Evolutionary conservation across 2,113 vertebrate species (phyloP).

Genomic region (Numida meleagris): DNA sequence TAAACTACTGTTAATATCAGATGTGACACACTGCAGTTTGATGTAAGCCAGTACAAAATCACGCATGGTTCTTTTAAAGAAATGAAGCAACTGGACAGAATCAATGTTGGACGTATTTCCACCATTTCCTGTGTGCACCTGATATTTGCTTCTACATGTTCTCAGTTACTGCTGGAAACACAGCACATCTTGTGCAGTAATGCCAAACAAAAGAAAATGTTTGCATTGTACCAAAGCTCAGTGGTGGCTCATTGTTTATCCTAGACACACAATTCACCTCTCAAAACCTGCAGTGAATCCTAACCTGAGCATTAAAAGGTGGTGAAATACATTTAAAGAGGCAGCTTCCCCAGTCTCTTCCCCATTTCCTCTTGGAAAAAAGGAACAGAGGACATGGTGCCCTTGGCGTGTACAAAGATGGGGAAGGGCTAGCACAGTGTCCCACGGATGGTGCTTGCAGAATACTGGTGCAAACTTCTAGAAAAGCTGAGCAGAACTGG

Average conservation of each 20-base stretch:
- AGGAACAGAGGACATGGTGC: background rate
- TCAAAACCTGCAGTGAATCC: background rate
- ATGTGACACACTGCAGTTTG: constrained; percentile 60
- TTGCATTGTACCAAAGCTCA: background rate
- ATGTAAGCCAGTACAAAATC: constrained; percentile 63
- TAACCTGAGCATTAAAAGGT: background rate
- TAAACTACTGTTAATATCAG: constrained; percentile 67
- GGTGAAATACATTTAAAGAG: background rate
- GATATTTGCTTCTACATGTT: background rate
- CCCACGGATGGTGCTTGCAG: background rate
- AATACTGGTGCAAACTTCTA: background rate
- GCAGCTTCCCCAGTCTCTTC: background rate
- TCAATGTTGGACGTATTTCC: constrained; percentile 24
- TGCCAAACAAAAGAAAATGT: background rate
- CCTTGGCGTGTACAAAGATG: background rate
- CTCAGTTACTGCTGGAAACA: constrained; percentile 16
- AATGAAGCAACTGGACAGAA: constrained; percentile 29
- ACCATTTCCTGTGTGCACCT: constrained; percentile 10
- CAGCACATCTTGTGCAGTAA: background rate
- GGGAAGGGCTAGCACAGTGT: background rate
- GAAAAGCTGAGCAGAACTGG: background rate
- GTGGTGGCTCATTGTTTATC: background rate
- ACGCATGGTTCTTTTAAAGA: constrained; percentile 32
- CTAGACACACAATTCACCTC: background rate
- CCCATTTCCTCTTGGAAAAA: background rate